Conservation (phyloP, 2,888 invertebrate genomes). For the Mesorhabditis spiculigera region DNA sequence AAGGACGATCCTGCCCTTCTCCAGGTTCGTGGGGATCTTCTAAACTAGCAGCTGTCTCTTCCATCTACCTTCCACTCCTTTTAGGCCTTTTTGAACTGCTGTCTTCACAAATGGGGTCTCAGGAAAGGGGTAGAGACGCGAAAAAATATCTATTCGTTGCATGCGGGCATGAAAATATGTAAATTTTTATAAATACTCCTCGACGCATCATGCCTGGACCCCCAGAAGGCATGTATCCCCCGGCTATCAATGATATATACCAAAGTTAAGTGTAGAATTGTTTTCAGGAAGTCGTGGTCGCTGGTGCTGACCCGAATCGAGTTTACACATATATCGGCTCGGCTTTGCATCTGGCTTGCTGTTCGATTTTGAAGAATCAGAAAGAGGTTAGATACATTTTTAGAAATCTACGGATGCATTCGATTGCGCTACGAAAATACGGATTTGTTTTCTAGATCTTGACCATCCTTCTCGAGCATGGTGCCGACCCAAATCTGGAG, state of each 20-base stretch:
- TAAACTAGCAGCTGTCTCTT: not conserved
- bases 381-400: constrained; percentile 7
- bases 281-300: constrained; percentile 59
- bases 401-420: not conserved
- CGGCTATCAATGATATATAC: not conserved
- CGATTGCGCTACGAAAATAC: not conserved
- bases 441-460: constrained; percentile 30
- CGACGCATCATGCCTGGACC: too few species aligned
- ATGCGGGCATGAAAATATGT: too few species aligned
- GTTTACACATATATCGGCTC: constrained; percentile 60
- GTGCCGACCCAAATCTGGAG: constrained; percentile 48
- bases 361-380: constrained; percentile 45
- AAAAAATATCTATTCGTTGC: too few species aligned
- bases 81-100: too few species aligned
- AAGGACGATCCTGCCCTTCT: constrained; percentile 55
- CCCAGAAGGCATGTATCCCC: too few species aligned
- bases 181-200: too few species aligned
- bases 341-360: constrained; percentile 61
- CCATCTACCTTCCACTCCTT: too few species aligned
- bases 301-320: constrained; percentile 63
- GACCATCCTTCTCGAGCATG: constrained; percentile 33
- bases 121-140: too few species aligned
- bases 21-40: constrained; percentile 10
- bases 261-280: constrained; percentile 23
- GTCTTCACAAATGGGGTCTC: too few species aligned